Evolutionary conservation across 2,113 vertebrate species (phyloP), one percentile per base, ranked within the genome.

Genomic region (Plestiodon gilberti): DNA sequence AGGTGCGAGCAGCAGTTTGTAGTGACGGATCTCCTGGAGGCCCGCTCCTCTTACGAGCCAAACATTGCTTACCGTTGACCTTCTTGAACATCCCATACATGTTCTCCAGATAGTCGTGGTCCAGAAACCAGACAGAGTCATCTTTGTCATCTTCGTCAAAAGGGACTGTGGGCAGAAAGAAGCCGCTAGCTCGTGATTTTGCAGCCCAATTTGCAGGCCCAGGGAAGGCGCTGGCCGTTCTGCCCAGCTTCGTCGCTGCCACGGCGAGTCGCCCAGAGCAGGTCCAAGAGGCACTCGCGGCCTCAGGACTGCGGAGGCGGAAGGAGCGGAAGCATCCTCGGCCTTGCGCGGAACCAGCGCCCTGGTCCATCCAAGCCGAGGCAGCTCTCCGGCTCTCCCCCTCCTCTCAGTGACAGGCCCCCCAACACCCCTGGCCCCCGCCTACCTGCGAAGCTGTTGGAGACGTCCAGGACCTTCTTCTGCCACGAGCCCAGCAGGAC

Each of bases 1-100:
- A 77, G 6, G 18, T 77, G 18, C 20, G 33, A 10, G 8, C 33
- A 23, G 20, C 3, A 59, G 43, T 43, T 6, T 28, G 43, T 3
- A n/a, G 38, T 0, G 25, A 22, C 6, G 15, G 40, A 33, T 20
- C 11, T 3, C 22, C 23, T 11, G 4, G 22, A 2, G 78, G 28
- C 62, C n/a, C n/a, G n/a, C n/a, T n/a, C n/a, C 30, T 28, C 22
- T 7, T 1, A 30, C 2, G 5, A 22, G 20, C 43, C 30, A 14
- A 5, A 2, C 5, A 2, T 40, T 10, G 74, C 97, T 96, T 96
- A 99, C 99, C 99, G 40, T 99, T 99, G 78, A 99, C 99, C 94
- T 99, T 99, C 94, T 99, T 99, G 94, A 99, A 99, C 99, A 99
- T 99, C 89, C 99, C 98, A 86, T 99, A 99, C 99, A 99, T 99